These are phyloP conservation scores for Sclerodermus sp. DNA, from an alignment of 2,888 invertebrate species.

Conservation along the genomic window DNA sequence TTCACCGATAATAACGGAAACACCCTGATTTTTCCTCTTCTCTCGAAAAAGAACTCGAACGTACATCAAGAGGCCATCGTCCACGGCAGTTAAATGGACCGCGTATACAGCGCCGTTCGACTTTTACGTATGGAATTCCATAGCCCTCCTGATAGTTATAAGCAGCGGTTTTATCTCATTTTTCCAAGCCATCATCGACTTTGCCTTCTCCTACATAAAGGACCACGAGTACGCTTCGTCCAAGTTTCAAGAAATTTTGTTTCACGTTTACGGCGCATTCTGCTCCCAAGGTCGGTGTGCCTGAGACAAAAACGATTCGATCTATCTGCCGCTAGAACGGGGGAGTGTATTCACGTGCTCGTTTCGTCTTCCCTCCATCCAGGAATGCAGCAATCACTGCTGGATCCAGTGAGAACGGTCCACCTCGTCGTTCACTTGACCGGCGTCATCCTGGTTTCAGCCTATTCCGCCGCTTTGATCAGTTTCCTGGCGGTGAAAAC, in stretches of 20 bases:
- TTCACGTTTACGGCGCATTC: conserved; percentile 45
- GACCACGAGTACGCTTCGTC: conserved; percentile 1
- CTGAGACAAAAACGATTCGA: neutral
- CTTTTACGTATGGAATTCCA: conserved; percentile 41
- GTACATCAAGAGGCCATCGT: conserved; percentile 46
- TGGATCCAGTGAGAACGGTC: conserved; percentile 45
- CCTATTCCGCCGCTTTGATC: conserved; percentile 52
- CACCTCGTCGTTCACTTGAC: conserved; percentile 47
- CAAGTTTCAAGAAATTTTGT: conserved; percentile 34
- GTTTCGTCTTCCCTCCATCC: neutral
- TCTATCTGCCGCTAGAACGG: no score
- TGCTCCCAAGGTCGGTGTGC: conserved; percentile 44
- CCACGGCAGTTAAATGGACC: conserved; percentile 45
- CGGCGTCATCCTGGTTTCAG: conserved; percentile 48
- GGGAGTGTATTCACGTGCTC: no score
- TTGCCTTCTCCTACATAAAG: neutral
- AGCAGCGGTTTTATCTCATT: conserved; percentile 33
- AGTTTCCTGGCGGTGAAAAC: conserved; percentile 49
- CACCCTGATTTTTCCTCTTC: no score
- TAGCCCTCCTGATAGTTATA: conserved; percentile 36
- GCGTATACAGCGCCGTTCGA: conserved; percentile 48
- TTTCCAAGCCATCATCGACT: conserved; percentile 21
- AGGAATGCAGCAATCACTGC: conserved; percentile 37
- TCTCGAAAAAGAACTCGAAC: conserved; percentile 37
- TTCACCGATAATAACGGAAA: no score